Evolutionary conservation across 2,888 invertebrate genomes (phyloP).

Genomic region (Crematogaster levior): DNA sequence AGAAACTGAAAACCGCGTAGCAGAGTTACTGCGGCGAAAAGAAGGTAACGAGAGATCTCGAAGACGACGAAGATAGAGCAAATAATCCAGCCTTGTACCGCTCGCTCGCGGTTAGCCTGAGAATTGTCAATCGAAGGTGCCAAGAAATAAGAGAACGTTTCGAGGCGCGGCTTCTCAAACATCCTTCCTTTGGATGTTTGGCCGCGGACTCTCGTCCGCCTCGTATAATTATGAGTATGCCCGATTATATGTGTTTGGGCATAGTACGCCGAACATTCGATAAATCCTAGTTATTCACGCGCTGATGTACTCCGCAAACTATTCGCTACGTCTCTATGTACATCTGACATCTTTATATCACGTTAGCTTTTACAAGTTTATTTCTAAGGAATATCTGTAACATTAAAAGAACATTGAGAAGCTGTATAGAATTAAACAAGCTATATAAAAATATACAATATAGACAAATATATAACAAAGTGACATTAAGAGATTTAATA

Average conservation of each 20-base stretch:
- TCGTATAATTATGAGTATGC: constrained; percentile 70
- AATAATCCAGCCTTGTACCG: constrained; percentile 66
- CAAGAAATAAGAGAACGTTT: constrained; percentile 78
- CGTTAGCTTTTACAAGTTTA: constrained; percentile 1
- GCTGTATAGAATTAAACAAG: too few relatives aligned
- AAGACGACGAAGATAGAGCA: constrained; percentile 64
- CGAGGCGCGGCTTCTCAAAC: constrained; percentile 85
- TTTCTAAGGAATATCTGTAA: neutral
- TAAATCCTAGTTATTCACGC: constrained; percentile 26
- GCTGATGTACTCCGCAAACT: constrained; percentile 20
- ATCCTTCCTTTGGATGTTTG: constrained; percentile 81
- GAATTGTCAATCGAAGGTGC: constrained; percentile 84
- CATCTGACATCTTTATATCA: constrained; percentile 22
- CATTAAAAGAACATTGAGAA: neutral
- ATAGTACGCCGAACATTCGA: constrained; percentile 20
- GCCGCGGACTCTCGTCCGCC: constrained; percentile 67
- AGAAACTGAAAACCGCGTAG: constrained; percentile 14
- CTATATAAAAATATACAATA: too few relatives aligned
- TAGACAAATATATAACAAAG: neutral
- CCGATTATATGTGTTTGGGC: constrained; percentile 50
- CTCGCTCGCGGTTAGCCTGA: constrained; percentile 75
- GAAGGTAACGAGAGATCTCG: constrained; percentile 46
- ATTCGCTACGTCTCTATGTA: neutral
- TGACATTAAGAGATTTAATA: neutral
- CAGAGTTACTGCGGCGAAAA: constrained; percentile 33